Conservation (phyloP, 2,888 invertebrate species). For the Bimastos eiseni region DNA sequence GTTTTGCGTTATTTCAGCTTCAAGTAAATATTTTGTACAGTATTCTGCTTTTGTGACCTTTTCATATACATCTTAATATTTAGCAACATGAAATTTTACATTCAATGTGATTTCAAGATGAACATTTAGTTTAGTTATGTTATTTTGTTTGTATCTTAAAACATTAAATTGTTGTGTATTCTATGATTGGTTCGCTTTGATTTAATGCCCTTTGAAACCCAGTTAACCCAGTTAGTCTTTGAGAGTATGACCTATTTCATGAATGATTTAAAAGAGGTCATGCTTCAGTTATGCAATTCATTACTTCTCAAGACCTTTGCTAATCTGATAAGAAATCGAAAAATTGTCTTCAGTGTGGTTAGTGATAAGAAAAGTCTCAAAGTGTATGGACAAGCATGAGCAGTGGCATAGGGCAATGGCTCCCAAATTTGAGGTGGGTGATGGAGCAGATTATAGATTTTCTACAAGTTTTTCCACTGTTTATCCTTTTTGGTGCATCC, state of each 20-base stretch:
- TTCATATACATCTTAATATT: neutral
- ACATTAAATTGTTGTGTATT: slow-evolving; percentile 1
- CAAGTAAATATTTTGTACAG: neutral
- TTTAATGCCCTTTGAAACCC: neutral
- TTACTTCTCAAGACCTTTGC: too few species aligned
- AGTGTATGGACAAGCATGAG: too few species aligned
- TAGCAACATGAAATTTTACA: neutral
- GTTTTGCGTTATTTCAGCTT: neutral
- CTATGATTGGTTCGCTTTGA: neutral
- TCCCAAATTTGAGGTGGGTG: too few species aligned
- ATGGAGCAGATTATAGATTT: too few species aligned
- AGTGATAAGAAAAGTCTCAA: too few species aligned
- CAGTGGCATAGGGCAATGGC: too few species aligned
- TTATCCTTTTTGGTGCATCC: too few species aligned
- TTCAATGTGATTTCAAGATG: neutral
- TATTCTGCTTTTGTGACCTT: neutral
- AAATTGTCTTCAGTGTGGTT: too few species aligned
- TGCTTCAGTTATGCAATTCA: neutral
- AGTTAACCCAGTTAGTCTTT: neutral
- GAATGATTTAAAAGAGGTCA: too few species aligned
- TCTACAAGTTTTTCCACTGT: too few species aligned
- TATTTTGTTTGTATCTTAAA: neutral
- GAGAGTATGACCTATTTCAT: neutral
- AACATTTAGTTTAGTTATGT: neutral
- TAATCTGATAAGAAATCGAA: too few species aligned